A percentile compares a stretch with the other conserved stretches of the same genome.
phyloP scores from a whole-genome alignment of 2,888 invertebrate species.

The Drosophila engyochracea region DNA sequence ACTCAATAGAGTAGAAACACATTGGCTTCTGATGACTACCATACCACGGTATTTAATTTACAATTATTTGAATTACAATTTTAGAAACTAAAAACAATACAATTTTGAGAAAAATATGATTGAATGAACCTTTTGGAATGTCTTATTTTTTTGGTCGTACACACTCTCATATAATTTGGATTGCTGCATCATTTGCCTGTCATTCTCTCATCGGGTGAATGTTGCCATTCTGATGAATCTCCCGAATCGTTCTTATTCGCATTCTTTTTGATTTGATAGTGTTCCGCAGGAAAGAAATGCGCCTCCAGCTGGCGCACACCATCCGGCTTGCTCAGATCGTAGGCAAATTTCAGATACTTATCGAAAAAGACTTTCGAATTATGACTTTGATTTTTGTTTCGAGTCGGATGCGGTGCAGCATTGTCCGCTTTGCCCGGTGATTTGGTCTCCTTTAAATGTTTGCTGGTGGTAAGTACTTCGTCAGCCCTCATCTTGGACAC shows the following conservation, averaged over 20 bases:
- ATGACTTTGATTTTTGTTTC: constrained; percentile 40
- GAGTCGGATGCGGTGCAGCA: constrained; percentile 26
- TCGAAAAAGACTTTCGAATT: constrained; percentile 63
- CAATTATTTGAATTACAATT: constrained; percentile 5
- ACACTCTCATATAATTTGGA: constrained; percentile 14
- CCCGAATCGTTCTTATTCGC: constrained; percentile 19
- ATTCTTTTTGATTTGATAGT: neutral
- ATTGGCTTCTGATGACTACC: neutral
- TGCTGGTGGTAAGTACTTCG: neutral
- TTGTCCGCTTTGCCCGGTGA: constrained; percentile 18
- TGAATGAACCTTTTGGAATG: neutral
- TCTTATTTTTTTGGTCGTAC: neutral
- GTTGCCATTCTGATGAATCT: constrained; percentile 13
- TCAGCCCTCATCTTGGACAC: constrained; percentile 19
- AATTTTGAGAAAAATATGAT: constrained; percentile 33
- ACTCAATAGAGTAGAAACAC: neutral
- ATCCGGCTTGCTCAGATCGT: constrained; percentile 63
- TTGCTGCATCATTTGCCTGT: neutral
- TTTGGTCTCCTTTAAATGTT: constrained; percentile 24
- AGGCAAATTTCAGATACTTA: constrained; percentile 70
- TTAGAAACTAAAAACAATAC: constrained; percentile 26
- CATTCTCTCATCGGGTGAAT: neutral
- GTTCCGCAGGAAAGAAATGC: constrained; percentile 63
- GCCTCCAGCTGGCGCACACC: constrained; percentile 65
- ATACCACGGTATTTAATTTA: constrained; percentile 18